A percentile compares a stretch with the other conserved stretches of the same genome.
phyloP scores from a whole-genome alignment of 2,888 invertebrate genomes.

The Mechanitis mazaeus region DNA sequence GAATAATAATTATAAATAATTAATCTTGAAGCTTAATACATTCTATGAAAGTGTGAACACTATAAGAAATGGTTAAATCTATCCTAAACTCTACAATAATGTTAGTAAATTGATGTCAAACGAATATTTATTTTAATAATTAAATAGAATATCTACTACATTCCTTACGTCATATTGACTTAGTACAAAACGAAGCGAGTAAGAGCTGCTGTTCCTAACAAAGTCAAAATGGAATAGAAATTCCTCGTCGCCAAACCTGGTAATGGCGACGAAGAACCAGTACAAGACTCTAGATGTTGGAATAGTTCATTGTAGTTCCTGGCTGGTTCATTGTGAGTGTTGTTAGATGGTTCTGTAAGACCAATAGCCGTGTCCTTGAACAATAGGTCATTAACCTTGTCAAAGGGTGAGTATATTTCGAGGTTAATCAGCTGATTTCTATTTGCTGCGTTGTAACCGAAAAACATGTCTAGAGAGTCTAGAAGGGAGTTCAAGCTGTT shows the following conservation, averaged over 20 bases:
- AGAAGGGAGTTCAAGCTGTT: constrained; percentile 58
- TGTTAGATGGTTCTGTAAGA: constrained; percentile 60
- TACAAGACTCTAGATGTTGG: constrained; percentile 58
- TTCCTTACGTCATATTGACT: constrained; percentile 12
- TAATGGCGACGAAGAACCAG: constrained; percentile 39
- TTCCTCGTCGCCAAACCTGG: constrained; percentile 38
- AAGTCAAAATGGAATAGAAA: constrained; percentile 45
- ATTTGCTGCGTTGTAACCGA: constrained; percentile 64
- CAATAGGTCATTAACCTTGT: constrained; percentile 69
- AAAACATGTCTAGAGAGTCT: constrained; percentile 66
- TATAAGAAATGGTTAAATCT: neutral
- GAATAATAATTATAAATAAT: neutral
- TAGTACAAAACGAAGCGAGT: constrained; percentile 43
- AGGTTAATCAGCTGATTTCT: constrained; percentile 60
- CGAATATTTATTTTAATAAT: neutral
- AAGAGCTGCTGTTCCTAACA: constrained; percentile 43
- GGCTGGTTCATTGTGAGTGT: constrained; percentile 55
- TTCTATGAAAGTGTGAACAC: no score
- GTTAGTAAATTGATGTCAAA: neutral
- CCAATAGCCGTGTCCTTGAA: constrained; percentile 80
- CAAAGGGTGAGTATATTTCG: constrained; percentile 77
- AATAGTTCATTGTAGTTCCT: constrained; percentile 77
- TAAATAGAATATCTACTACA: constrained; percentile 1
- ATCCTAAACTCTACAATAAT: neutral
- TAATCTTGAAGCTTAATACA: neutral